Base-by-base conservation (phyloP, 1,140 invertebrate genomes). In the Cotesia chilonis region DNA sequence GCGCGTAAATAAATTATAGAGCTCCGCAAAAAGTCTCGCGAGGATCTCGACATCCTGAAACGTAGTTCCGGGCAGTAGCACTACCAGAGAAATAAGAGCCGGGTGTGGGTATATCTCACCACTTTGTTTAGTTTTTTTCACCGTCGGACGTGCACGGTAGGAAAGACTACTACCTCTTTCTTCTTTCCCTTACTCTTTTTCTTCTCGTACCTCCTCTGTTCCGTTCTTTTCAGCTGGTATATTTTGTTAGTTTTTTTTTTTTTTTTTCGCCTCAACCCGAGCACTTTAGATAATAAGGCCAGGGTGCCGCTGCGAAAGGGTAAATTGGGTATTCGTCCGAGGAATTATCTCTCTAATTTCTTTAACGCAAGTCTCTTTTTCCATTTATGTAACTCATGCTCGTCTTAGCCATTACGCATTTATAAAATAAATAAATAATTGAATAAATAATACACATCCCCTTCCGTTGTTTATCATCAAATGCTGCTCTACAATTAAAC, bases 241-340 rank as follows among this genome's bases (percentile, higher is more conserved):
- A 41, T 55, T 14, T 37, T 59, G 4, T 73, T 75, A 67, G 67
- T 17, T 66, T 35, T 67, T 38, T 63, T 71, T n/a, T n/a, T 37
- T 70, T 68, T 66, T 76, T 66, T 54, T 64, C 36, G 71, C 63
- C 74, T 74, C 72, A 76, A 75, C 80, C 65, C 78, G 79, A 86
- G 84, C 85, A 87, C 86, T 87, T 87, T 87, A 87, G 86, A 87
- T 87, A 87, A 86, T 87, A 87, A 87, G 85, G 81, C 83, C 81
- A 85, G 81, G 79, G 80, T 77, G 79, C 78, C 79, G 76, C 74
- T 71, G 79, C 79, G 81, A 87, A 86, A 83, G 84, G 84, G 81
- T 86, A 87, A 87, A 87, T 87, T 86, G 82, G 84, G 82, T 86
- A 85, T 87, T 85, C 84, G 83, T 85, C 83, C 83, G 76, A 86